Base-by-base conservation (phyloP, 2,888 invertebrate genomes). In the Tineola bisselliella region DNA sequence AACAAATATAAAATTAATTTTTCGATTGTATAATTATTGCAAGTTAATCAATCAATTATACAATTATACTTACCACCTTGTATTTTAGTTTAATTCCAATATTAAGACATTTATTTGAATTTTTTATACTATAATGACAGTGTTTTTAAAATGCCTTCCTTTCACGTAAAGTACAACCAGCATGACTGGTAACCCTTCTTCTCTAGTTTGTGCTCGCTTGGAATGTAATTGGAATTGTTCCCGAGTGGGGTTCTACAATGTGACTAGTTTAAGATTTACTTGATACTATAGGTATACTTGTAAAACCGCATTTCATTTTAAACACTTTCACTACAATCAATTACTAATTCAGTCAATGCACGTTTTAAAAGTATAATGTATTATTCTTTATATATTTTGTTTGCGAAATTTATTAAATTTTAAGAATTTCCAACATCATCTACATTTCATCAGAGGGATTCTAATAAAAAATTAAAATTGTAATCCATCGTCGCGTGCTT, bases 141-240 rank as follows among this genome's bases (percentile, higher is more conserved):
- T n/a, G n/a, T n/a, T n/a, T n/a, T n/a, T n/a, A n/a, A n/a, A n/a
- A n/a, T n/a, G n/a, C n/a, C n/a, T n/a, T n/a, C n/a, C n/a, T n/a
- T n/a, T n/a, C n/a, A n/a, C n/a, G n/a, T n/a, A n/a, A 48, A 10
- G 48, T 48, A 13, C 48, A 13, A 48, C 48, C 48, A 48, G 1
- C 17, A 2, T 17, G 48, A 48, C 48, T 13, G n/a, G 25, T 10
- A 48, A 17, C 17, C 15, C 48, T 48, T 48, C 54, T 54, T 54
- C 54, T 19, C 25, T 25, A 63, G 59, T 64, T 52, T 61, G 60
- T 62, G 64, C 62, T 65, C 64, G 62, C 59, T 25, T 52, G 72
- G 76, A 79, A 77, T 82, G 79, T 81, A 82, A 84, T 84, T 83
- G 81, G 79, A 83, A 82, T 83, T 82, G 84, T 83, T 84, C 72